These are phyloP conservation scores for Aptenodytes forsteri DNA, from an alignment of 2,113 vertebrate genomes.

Conservation along the genomic window DNA sequence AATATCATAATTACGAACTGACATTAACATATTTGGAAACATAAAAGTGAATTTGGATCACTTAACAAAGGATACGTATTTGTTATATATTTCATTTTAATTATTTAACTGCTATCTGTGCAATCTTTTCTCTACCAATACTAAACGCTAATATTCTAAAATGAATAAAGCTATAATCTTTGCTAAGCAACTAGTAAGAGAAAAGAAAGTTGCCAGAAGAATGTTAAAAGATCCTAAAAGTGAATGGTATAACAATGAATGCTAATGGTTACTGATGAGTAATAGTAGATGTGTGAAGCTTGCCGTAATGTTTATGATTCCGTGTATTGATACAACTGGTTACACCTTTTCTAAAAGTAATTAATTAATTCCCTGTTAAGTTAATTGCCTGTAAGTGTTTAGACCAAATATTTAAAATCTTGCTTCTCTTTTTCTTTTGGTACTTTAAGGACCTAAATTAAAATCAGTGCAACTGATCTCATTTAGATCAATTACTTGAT, in stretches of 20 bases:
- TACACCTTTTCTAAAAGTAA: neutral
- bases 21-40: neutral
- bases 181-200: neutral
- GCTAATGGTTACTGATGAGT: neutral
- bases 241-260: neutral
- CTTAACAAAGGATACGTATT: neutral
- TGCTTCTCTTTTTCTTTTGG: neutral
- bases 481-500: neutral
- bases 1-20: neutral
- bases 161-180: neutral
- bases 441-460: neutral
- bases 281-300: neutral
- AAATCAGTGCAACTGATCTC: neutral
- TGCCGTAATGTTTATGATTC: neutral
- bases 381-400: neutral
- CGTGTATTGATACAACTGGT: neutral
- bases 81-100: neutral
- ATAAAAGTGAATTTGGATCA: neutral
- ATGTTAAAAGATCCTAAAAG: neutral
- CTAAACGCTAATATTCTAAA: neutral
- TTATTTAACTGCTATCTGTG: neutral
- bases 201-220: neutral
- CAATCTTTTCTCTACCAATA: neutral
- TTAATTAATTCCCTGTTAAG: neutral
- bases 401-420: neutral